These are phyloP conservation scores for Nematostella vectensis DNA, from an alignment of 92 coral and sea anemone genomes.

Conservation along the genomic window DNA sequence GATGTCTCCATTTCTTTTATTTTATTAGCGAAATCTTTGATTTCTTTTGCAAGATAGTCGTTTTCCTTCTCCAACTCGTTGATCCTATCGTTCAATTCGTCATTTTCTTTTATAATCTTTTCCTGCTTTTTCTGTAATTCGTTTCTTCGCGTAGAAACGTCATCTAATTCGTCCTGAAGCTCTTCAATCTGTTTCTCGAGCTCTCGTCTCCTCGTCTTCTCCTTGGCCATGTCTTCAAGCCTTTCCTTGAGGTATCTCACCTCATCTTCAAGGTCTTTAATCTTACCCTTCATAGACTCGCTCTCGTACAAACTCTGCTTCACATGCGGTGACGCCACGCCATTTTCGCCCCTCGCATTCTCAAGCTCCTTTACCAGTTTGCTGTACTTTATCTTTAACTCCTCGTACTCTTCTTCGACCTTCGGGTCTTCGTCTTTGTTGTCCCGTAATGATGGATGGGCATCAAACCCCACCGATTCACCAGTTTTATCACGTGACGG, in stretches of 20 bases:
- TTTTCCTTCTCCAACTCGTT: constrained; percentile 34
- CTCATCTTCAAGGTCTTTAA: constrained; percentile 60
- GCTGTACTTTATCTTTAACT: neutral
- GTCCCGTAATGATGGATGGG: too few species aligned
- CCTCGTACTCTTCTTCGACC: neutral
- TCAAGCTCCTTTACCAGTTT: neutral
- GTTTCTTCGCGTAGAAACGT: constrained; percentile 26
- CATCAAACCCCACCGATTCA: too few species aligned
- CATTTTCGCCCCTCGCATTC: too few species aligned
- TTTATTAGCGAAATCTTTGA: constrained; percentile 31
- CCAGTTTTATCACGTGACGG: too few species aligned
- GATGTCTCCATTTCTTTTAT: constrained; percentile 44
- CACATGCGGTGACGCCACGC: neutral
- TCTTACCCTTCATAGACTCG: constrained; percentile 20
- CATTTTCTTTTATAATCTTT: constrained; percentile 29
- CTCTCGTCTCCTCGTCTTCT: constrained; percentile 43
- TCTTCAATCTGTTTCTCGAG: constrained; percentile 61
- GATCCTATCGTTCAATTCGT: constrained; percentile 42
- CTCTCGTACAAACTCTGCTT: neutral
- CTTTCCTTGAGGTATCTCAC: constrained; percentile 50
- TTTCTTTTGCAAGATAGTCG: constrained; percentile 27
- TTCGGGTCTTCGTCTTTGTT: too few species aligned
- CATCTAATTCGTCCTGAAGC: constrained; percentile 48
- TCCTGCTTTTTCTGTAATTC: constrained; percentile 41
- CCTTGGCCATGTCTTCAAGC: constrained; percentile 55